Evolutionary conservation across 2,888 invertebrate genomes (phyloP), one percentile per base, ranked within the genome.

Genomic region (Chaitophorus viminalis): DNA sequence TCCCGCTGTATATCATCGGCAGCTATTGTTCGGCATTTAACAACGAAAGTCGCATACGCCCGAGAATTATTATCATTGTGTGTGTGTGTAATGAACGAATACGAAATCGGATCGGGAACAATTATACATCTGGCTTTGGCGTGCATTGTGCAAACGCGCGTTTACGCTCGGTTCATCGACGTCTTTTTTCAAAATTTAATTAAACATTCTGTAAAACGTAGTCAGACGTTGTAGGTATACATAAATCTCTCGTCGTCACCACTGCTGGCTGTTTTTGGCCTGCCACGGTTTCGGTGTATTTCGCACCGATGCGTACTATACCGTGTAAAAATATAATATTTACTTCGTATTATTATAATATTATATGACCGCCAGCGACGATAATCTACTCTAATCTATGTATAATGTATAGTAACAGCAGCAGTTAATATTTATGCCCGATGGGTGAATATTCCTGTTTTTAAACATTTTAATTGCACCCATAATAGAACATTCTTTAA

Each of bases 1-100:
- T 76, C 31, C 39, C 31, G 68, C 25, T 17, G 11, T 29, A 65
- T 46, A 31, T 46, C 46, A 46, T 14, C n/a, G n/a, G n/a, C n/a
- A n/a, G n/a, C 75, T 46, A 76, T 76, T 84, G 84, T 84, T 65
- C 18, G 65, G 17, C 75, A 11, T 46, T 60, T 83, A 75, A 75
- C 83, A 74, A 54, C 82, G 14, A 46, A 29, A 18, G 14, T 70
- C 68, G 39, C 2, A 31, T 39, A 9, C 46, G 70, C 79, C n/a
- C 25, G 68, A 39, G 39, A 39, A 39, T 39, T 39, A 39, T 39
- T 60, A 60, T 9, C 21, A 46, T 46, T 1, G 1, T 46, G 8
- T 14, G 11, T 46, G 46, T 46, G 46, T 8, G 25, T 11, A 17
- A 0, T 8, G 6, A 17, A 31, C 29, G 33, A 79, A 79, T 65